Evolutionary conservation across 2,113 vertebrate species (phyloP), one percentile per base, ranked within the genome.

Genomic region (Phalacrocorax aristotelis): DNA sequence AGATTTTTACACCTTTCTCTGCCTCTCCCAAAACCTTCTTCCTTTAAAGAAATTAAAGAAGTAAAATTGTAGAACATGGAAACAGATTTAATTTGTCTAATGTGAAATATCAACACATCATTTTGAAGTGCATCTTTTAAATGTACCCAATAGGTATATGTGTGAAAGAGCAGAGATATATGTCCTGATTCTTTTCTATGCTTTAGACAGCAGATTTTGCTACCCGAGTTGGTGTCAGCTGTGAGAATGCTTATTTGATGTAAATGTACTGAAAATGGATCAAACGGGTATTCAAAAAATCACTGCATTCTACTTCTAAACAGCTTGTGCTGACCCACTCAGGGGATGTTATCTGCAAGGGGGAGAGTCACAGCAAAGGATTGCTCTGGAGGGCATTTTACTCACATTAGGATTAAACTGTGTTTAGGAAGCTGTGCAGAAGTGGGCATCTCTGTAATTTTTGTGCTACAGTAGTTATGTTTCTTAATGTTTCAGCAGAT

Each of bases 281-380:
- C 32, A 62, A 74, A 26, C 11, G 20, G 9, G 5, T 83, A 42
- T 36, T 83, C 46, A 78, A 15, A 16, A 75, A 79, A 88, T 86
- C 46, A 23, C 32, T 60, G 23, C 26, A 52, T 66, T 81, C 62
- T 46, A 8, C 85, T 58, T 57, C 38, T 44, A 64, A 71, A 55
- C 16, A 80, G 38, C 5, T 1, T 66, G 36, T 0, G 0, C n/a
- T 66, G 77, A 21, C 26, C 49, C 11, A 3, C 19, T 51, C 30
- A 6, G 16, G 30, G 11, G 15, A 7, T 34, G 18, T 42, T 44
- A 18, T 8, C n/a, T 57, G n/a, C 64, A 42, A 40, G 5, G 15
- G 14, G 14, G 25, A 72, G 57, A 48, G 23, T 14, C 2, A 18
- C 6, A 10, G 26, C 3, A 23, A 36, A 51, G 44, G 22, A 46